Evolutionary conservation across 2,888 invertebrate species (phyloP).

Genomic region (Eupithecia subumbrata): DNA sequence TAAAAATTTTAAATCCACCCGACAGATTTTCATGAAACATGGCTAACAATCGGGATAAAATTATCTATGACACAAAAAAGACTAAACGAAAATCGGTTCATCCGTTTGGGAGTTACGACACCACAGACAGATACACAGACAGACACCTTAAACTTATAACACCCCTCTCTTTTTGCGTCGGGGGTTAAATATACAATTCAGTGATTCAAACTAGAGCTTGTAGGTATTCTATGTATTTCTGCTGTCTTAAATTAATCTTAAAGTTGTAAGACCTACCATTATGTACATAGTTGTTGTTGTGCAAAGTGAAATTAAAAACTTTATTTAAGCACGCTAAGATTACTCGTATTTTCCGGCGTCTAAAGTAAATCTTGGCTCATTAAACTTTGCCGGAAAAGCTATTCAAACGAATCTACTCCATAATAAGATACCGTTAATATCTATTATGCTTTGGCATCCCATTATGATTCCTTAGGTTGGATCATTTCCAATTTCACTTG

Average conservation of each 20-base stretch:
- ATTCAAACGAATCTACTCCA: background rate
- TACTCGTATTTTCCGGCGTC: background rate
- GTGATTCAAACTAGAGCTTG: background rate
- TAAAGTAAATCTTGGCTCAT: background rate
- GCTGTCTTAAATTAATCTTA: background rate
- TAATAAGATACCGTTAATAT: background rate
- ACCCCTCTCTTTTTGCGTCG: too few relatives aligned
- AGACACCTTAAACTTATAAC: too few relatives aligned
- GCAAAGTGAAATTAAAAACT: background rate
- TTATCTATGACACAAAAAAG: too few relatives aligned
- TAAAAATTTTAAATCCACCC: too few relatives aligned
- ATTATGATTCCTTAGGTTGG: constrained; percentile 16
- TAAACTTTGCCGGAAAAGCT: background rate
- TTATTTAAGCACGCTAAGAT: background rate
- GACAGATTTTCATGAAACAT: too few relatives aligned
- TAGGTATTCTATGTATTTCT: background rate
- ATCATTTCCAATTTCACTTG: constrained; percentile 12
- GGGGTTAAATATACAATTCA: background rate
- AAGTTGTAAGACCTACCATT: background rate
- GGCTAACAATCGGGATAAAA: too few relatives aligned
- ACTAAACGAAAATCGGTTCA: too few relatives aligned
- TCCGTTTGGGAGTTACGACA: too few relatives aligned
- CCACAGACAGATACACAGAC: too few relatives aligned
- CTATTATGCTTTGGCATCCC: constrained; percentile 1
- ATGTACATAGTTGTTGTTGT: background rate